phyloP scores from a whole-genome alignment of 2,113 vertebrate species.

The Cyprinodon variegatus region DNA sequence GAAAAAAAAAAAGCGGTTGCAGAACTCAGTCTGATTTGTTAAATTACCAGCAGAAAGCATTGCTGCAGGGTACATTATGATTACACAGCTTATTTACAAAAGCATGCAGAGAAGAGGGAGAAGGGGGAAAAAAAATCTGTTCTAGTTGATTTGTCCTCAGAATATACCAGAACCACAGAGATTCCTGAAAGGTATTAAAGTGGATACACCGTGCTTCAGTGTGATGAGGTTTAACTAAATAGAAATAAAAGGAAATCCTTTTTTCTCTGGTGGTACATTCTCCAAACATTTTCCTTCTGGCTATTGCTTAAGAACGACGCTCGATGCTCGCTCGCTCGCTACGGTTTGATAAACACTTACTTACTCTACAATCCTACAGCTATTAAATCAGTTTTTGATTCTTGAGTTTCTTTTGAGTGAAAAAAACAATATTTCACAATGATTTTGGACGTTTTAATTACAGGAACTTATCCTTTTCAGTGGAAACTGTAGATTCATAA shows the following conservation, averaged over 20 bases:
- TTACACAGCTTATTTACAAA: slow-evolving; percentile 4
- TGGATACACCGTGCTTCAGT: too few relatives aligned
- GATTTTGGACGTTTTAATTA: background rate
- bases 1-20: background rate
- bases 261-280: too few relatives aligned
- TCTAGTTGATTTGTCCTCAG: background rate
- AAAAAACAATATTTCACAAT: too few relatives aligned
- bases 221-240: too few relatives aligned
- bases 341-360: background rate
- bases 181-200: background rate
- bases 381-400: background rate
- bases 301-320: background rate
- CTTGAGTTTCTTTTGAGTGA: background rate
- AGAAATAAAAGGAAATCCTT: too few relatives aligned
- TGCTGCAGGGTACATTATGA: background rate
- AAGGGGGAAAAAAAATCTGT: background rate
- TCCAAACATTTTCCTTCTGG: too few relatives aligned
- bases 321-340: background rate
- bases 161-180: background rate
- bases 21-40: background rate
- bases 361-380: background rate
- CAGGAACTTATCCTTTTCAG: too few relatives aligned
- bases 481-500: too few relatives aligned
- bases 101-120: background rate
- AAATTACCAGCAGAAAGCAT: background rate